Evolutionary conservation across 1,140 invertebrate genomes (phyloP), one percentile per base, ranked within the genome.

Genomic region (Choristoneura fumiferana): DNA sequence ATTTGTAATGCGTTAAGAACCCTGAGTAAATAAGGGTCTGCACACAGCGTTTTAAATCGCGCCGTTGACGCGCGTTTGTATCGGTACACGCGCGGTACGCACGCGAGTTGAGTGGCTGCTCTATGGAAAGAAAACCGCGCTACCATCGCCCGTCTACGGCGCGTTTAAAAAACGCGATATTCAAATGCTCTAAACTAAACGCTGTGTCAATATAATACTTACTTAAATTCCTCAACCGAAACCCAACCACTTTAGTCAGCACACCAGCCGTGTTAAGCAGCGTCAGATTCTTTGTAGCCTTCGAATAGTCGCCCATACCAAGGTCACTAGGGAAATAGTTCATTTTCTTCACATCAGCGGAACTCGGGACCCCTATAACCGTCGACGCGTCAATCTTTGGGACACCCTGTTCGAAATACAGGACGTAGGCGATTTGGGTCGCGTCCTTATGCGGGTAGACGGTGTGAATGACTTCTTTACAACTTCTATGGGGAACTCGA

Each of bases 401-500:
- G 1, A 71, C 60, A 0, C 88, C 86, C 52, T 87, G 77, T 39
- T 90, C 86, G 14, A 88, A 89, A 60, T 84, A 90, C 18, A 90
- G 57, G 0, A 89, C 81, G 55, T 89, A 90, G 4, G 81, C 85
- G 6, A 89, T 78, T 40, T 81, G 74, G 0, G 78, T 80, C 4
- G 78, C 71, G 35, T 82, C 70, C 34, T 74, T 77, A 8, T 69
- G 71, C 13, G 70, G 70, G 36, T 67, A 65, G 4, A 60, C 14
- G 43, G 61, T 1, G 60, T 39, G 18, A 59, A 64, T 0, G 80
- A 78, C 39, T 85, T 88, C 58, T 84, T 88, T 0, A 81, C 80
- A 0, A 85, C 65, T 13, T 75, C 76, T 40, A 77, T 83, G 0
- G 78, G 66, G 4, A 71, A 56, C 35, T 80, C 71, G 17, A 70